Evolutionary conservation across 2,113 vertebrate genomes (phyloP), one percentile per base, ranked within the genome.

Genomic region (Lepus timidus): DNA sequence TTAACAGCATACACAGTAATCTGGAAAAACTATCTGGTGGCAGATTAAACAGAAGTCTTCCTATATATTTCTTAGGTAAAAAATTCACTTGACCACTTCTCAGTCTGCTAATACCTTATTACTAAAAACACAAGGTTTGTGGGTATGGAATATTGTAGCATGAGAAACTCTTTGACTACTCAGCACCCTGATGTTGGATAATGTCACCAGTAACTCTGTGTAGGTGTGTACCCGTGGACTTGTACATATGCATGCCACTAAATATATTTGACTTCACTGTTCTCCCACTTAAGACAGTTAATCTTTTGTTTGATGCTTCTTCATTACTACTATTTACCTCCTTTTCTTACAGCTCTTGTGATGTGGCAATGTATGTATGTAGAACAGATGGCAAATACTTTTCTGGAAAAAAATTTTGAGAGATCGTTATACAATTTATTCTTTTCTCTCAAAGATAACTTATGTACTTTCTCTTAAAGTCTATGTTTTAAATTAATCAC

Each of bases 101-200:
- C 29, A 92, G 91, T 76, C 61, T 78, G 29, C 65, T 89, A 65
- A 73, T 65, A 85, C 67, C 88, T 93, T 76, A 27, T 80, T 93
- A 52, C 65, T 70, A 71, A 94, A 95, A 91, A 75, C 52, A 4
- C 25, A 91, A 95, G 9, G 1, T 64, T 64, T 92, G 31, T 55
- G 16, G 29, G 61, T 65, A 82, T 27, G 67, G 31, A 90, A 58
- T 67, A 76, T 78, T 92, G 76, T 73, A 85, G 27, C 76, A 93
- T 73, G 39, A 91, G 31, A 93, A 88, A 70, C 10, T 44, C 3
- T 74, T 75, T 74, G 33, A 74, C 52, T 62, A 39, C 67, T 61
- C 11, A 68, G 73, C 33, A 22, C 51, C 23, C 33, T 81, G 19
- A 39, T 49, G 22, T 58, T 88, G 31, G 52, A 49, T 86, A 64